phyloP scores from a whole-genome alignment of 1,140 invertebrate species.

The Calliopsis andreniformis region DNA sequence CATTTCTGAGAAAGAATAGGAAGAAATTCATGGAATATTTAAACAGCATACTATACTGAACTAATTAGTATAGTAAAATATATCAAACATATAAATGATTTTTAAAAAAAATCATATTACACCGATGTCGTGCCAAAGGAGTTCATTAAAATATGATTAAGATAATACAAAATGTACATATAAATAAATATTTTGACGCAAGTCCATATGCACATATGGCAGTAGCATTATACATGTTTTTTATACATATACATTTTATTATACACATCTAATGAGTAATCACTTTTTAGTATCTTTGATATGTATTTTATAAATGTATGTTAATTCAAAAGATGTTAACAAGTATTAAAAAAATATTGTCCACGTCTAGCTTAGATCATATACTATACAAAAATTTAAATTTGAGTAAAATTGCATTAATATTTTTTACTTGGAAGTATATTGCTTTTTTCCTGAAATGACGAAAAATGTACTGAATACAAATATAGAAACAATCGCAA shows the following conservation, averaged over 20 bases:
- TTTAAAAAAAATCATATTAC: no score
- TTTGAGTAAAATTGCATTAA: conserved; percentile 6
- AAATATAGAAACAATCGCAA: not conserved
- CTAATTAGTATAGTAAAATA: not conserved
- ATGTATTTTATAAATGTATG: conserved; percentile 6
- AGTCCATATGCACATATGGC: conserved; percentile 14
- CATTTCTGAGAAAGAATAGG: no score
- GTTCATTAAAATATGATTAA: not conserved
- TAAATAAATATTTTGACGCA: conserved; percentile 22
- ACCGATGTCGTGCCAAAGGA: not conserved
- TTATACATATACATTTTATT: conserved; percentile 6
- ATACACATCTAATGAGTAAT: conserved; percentile 21
- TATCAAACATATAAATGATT: not conserved
- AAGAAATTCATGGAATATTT: not conserved
- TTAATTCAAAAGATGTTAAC: not conserved
- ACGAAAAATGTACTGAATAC: not conserved
- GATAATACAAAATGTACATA: conserved; percentile 28
- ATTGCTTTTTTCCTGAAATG: not conserved
- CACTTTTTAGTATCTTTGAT: not conserved
- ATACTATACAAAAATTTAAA: conserved; percentile 4
- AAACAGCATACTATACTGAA: not conserved
- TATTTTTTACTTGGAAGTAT: not conserved
- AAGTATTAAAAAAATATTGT: conserved; percentile 2
- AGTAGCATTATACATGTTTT: conserved; percentile 17
- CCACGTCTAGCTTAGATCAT: not conserved